Percentiles rank a stretch among this genome's conserved stretches.
These are phyloP conservation scores for Chroicocephalus ridibundus DNA, from an alignment of 2,113 vertebrate species.

Conservation along the genomic window DNA sequence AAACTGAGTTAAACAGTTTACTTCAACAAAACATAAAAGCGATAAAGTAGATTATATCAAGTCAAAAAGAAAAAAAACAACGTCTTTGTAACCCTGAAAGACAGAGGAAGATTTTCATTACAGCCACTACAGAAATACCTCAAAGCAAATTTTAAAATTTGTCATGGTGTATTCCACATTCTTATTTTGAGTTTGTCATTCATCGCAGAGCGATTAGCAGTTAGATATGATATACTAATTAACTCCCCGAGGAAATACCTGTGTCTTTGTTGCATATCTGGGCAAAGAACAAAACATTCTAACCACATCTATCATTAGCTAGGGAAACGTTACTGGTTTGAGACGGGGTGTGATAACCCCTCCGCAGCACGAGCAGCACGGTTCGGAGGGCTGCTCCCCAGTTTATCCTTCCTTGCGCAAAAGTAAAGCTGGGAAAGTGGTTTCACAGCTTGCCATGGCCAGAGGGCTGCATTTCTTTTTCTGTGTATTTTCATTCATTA, in stretches of 20 bases:
- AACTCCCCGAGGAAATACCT: conserved; percentile 55
- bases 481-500: not conserved
- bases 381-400: not conserved
- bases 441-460: not conserved
- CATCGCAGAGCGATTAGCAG: conserved; percentile 20
- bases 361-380: not conserved
- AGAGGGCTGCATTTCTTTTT: not conserved
- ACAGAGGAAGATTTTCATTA: conserved; percentile 36
- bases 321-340: not conserved
- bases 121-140: conserved; percentile 34
- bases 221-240: conserved; percentile 57
- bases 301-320: conserved; percentile 42
- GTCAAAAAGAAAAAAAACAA: not conserved
- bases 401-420: not conserved
- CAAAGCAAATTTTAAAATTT: conserved; percentile 47
- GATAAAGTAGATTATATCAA: conserved; percentile 1
- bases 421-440: not conserved
- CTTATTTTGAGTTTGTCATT: conserved; percentile 59
- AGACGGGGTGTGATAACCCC: not conserved
- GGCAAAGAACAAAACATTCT: conserved; percentile 45
- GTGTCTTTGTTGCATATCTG: conserved; percentile 9
- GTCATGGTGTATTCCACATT: conserved; percentile 28
- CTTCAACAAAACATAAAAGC: conserved; percentile 4
- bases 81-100: conserved; percentile 9
- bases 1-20: not conserved